These are phyloP conservation scores for Tetranychus piercei DNA, from an alignment of 2,888 invertebrate species.

Conservation along the genomic window DNA sequence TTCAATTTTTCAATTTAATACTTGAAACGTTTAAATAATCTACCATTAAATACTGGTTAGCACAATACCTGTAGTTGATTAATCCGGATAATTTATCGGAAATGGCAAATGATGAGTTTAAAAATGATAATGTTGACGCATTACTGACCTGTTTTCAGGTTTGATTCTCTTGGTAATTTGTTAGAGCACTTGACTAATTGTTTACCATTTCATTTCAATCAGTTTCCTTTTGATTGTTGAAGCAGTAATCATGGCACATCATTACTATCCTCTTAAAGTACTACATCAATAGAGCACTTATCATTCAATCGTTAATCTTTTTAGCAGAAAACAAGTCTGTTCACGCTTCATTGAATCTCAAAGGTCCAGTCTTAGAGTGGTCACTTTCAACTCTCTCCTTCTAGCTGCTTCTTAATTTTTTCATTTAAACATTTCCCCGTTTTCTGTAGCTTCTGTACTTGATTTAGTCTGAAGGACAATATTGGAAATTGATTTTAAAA, in stretches of 20 bases:
- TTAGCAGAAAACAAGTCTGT: background rate
- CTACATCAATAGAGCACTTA: background rate
- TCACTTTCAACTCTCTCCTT: background rate
- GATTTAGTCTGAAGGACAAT: too few relatives aligned
- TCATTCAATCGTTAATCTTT: background rate
- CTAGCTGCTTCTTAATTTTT: too few relatives aligned
- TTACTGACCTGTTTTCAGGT: background rate
- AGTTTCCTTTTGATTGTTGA: background rate
- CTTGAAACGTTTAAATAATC: background rate
- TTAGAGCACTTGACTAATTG: background rate
- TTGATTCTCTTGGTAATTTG: background rate
- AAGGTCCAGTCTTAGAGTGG: background rate
- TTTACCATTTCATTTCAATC: background rate
- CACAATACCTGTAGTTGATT: background rate
- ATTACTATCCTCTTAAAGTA: background rate
- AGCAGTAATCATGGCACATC: background rate
- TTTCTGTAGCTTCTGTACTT: too few relatives aligned
- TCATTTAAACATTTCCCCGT: too few relatives aligned
- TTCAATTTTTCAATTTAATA: too few relatives aligned
- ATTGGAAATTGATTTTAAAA: background rate
- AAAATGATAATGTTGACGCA: background rate
- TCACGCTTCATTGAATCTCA: background rate
- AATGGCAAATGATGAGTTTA: background rate
- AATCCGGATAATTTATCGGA: background rate
- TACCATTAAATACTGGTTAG: background rate